Base-by-base conservation (phyloP, 1,140 invertebrate genomes). In the Drosophila seguyi region DNA sequence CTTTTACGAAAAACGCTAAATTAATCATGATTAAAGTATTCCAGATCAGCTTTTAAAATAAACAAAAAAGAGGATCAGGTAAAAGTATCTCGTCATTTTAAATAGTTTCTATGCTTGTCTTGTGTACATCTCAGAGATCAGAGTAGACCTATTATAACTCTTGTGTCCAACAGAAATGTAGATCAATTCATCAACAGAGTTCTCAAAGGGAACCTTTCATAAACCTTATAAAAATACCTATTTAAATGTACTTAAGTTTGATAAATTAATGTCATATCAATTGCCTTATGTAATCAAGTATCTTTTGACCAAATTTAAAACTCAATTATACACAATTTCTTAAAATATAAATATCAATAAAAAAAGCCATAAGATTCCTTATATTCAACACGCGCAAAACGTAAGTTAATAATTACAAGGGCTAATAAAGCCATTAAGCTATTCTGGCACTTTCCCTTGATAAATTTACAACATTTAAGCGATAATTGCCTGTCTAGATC, bases 391-490 rank as follows among this genome's bases (percentile, higher is more conserved):
- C 18, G 44, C 18, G 44, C 34, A 39, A 36, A 39, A 29, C 25
- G 14, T 48, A 47, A 18, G 36, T 36, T n/a, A 22, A 20, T 44
- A 69, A 36, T 66, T 69, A 53, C 60, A 66, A 53, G 31, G 20
- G 66, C 47, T 38, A 44, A 66, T 69, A 67, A 67, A 67, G 13
- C 66, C 25, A 69, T 67, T 67, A 69, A 55, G n/a, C 8, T 11
- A 53, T 42, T 42, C 29, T 39, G 62, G 16, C 45, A 16, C 56
- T 65, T 62, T 65, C 58, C 62, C 14, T 34, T 11, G 38, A 69
- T 45, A 31, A 52, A 66, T 66, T 69, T 69, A 69, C 61, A 69
- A 13, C 60, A 22, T 29, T 11, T 11, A 11, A n/a, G 22, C 66
- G 29, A 67, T 67, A 69, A 69, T 69, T 69, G 61, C 29, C 20